These are phyloP conservation scores for Perithous albicinctus DNA, from an alignment of 2,888 invertebrate species.

Conservation along the genomic window DNA sequence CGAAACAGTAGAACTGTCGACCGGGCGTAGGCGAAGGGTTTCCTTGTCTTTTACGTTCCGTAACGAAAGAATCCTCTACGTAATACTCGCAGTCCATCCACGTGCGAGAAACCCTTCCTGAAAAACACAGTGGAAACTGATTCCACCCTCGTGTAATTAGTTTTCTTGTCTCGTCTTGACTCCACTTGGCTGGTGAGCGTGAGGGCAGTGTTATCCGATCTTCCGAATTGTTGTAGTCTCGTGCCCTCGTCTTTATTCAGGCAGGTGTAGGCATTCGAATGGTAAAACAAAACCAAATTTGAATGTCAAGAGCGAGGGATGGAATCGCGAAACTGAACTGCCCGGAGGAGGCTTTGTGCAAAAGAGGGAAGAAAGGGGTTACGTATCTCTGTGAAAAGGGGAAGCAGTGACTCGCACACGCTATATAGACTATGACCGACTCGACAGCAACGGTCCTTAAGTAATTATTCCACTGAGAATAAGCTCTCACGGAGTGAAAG, in stretches of 20 bases:
- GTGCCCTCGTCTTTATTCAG: neutral
- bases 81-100: constrained; percentile 24
- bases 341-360: neutral
- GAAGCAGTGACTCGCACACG: constrained; percentile 14
- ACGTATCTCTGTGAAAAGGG: constrained; percentile 24
- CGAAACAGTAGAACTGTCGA: constrained; percentile 20
- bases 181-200: neutral
- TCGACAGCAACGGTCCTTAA: constrained; percentile 40
- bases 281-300: constrained; percentile 29
- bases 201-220: constrained; percentile 6
- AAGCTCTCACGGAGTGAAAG: constrained; percentile 35
- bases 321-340: neutral
- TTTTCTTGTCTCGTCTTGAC: constrained; percentile 57
- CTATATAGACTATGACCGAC: neutral
- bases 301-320: constrained; percentile 17
- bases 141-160: constrained; percentile 58
- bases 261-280: constrained; percentile 16
- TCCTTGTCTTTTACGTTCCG: constrained; percentile 18
- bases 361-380: constrained; percentile 34
- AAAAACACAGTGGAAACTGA: constrained; percentile 56
- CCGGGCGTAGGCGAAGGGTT: constrained; percentile 45
- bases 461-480: constrained; percentile 64
- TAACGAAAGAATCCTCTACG: constrained; percentile 29
- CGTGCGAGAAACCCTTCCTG: constrained; percentile 28
- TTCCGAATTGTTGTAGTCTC: constrained; percentile 1